Percentiles rank a stretch among this genome's conserved stretches.
Conservation (phyloP, 2,888 invertebrate genomes). For the Synergus itoensis region DNA sequence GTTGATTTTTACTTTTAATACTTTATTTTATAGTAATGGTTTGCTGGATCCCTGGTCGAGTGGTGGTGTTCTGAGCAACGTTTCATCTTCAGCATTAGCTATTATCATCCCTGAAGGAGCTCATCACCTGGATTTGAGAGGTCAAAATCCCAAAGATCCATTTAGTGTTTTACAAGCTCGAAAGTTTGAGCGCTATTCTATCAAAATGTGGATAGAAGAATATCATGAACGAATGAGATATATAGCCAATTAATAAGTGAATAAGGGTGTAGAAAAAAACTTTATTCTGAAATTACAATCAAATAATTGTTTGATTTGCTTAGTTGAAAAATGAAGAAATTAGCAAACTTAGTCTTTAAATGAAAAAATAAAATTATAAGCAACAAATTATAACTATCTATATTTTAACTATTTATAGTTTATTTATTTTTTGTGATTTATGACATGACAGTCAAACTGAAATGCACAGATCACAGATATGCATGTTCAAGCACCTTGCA, state of each 20-base stretch:
- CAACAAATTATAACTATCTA: no score
- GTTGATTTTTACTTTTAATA: neutral
- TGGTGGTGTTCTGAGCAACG: conserved; percentile 87
- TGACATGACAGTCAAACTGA: no score
- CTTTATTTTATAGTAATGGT: conserved; percentile 84
- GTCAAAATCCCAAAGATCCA: conserved; percentile 83
- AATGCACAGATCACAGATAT: no score
- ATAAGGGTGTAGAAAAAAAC: no score
- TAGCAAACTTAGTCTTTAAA: no score
- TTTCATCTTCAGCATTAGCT: conserved; percentile 83
- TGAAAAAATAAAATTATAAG: no score
- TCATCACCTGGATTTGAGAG: conserved; percentile 91
- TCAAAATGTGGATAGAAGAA: conserved; percentile 81
- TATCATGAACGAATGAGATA: conserved; percentile 46
- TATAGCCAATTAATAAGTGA: neutral
- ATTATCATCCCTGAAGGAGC: conserved; percentile 90
- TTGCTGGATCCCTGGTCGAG: conserved; percentile 93
- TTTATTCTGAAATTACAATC: no score
- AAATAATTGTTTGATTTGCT: no score
- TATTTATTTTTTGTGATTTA: no score
- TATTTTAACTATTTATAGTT: no score
- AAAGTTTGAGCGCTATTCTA: conserved; percentile 81
- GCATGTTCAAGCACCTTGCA: no score
- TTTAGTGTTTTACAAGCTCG: conserved; percentile 83
- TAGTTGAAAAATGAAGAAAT: no score